phyloP scores from a whole-genome alignment of 2,113 vertebrate genomes.

The Rhodinocichla rosea region DNA sequence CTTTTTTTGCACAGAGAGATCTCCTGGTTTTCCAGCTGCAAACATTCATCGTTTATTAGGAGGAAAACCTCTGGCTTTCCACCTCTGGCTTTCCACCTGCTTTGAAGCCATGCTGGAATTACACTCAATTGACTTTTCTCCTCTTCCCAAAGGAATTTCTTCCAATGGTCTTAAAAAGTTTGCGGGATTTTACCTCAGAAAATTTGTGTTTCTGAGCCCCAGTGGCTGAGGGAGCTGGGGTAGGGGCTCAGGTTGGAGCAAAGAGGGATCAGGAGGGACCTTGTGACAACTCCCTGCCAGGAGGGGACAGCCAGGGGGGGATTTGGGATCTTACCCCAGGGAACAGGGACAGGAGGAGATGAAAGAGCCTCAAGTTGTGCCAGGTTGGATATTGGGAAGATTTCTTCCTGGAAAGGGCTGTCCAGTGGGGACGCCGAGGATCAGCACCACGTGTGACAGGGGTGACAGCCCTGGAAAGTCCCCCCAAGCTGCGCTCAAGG shows the following conservation, averaged over 20 bases:
- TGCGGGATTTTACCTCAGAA: not conserved
- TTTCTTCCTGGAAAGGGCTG: not conserved
- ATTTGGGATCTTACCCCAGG: not conserved
- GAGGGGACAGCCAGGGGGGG: rapidly evolving
- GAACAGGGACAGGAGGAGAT: not conserved
- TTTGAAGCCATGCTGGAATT: not conserved
- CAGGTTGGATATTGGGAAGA: not conserved
- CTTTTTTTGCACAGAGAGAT: not conserved
- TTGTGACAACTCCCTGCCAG: not conserved
- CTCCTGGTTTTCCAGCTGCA: constrained; percentile 11
- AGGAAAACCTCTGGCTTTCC: constrained; percentile 17
- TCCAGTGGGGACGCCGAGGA: not conserved
- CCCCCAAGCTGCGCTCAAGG: not conserved
- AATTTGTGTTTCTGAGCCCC: not conserved
- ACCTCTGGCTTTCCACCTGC: constrained; percentile 7
- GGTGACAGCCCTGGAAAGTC: constrained; percentile 34
- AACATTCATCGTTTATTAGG: not conserved
- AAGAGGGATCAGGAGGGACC: not conserved
- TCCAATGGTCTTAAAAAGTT: not conserved
- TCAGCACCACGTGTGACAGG: not conserved
- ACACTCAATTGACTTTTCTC: rapidly evolving
- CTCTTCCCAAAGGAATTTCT: not conserved
- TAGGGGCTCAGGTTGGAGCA: not conserved
- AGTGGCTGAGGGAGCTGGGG: not conserved
- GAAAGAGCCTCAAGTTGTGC: not conserved